phyloP scores from a whole-genome alignment of 1,140 invertebrate species.

The Watersipora subatra region DNA sequence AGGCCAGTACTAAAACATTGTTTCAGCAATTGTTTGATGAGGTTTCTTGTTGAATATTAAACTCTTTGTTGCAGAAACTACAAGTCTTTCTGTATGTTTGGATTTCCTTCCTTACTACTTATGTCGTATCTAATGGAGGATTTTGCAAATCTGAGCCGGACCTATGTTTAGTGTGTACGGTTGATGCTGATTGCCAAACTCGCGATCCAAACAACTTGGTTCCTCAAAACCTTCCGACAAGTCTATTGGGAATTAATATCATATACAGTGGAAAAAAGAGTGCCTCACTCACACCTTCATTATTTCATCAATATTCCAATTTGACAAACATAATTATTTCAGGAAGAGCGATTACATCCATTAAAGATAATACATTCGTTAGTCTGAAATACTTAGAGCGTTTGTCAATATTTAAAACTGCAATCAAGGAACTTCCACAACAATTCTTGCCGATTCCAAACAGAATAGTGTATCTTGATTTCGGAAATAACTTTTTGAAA shows the following conservation, averaged over 20 bases:
- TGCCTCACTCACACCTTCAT: background rate
- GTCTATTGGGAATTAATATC: background rate
- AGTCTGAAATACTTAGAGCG: background rate
- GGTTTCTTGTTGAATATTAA: no score
- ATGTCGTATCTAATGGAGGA: no score
- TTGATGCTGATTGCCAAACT: background rate
- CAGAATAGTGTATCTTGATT: background rate
- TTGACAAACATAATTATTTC: background rate
- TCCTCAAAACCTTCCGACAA: background rate
- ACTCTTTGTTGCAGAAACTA: no score
- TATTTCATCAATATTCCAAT: background rate
- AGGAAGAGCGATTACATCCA: background rate
- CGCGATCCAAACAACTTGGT: background rate
- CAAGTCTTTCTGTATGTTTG: no score
- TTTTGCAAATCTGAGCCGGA: no score
- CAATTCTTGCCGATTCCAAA: background rate
- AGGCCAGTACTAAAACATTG: no score
- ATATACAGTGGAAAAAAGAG: background rate
- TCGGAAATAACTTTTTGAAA: background rate
- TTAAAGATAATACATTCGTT: background rate
- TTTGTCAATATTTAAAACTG: background rate
- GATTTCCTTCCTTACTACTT: no score
- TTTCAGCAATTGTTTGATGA: no score
- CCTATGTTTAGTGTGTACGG: background rate
- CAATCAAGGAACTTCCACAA: background rate